phyloP scores from a whole-genome alignment of 2,797 vertebrate species.

The Todus mexicanus region DNA sequence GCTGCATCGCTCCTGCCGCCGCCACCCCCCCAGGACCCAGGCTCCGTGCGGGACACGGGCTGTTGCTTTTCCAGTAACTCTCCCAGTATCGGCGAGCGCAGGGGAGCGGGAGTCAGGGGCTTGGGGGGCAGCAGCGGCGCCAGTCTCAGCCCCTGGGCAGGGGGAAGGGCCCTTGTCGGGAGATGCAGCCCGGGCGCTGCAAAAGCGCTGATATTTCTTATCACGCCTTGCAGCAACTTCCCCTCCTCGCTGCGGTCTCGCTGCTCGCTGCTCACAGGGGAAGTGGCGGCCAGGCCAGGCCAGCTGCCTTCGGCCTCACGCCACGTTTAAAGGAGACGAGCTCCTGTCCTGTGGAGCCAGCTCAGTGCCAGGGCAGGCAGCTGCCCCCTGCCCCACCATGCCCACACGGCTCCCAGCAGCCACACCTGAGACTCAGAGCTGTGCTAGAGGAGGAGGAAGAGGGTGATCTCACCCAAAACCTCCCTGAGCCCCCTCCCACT shows the following conservation, averaged over 20 bases:
- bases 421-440: not conserved
- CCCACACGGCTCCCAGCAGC: not conserved
- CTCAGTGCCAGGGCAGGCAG: not conserved
- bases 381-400: not conserved
- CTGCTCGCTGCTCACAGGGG: constrained; percentile 1
- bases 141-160: not conserved
- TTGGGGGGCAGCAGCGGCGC: fast-evolving
- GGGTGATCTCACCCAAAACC: not conserved
- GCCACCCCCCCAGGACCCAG: fast-evolving
- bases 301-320: not conserved
- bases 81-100: not conserved
- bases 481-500: not conserved
- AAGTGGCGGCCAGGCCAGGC: not conserved
- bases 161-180: constrained; percentile 55
- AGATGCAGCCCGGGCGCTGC: constrained; percentile 11
- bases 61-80: constrained; percentile 34
- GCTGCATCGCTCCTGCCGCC: fast-evolving
- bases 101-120: not conserved
- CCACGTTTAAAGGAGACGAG: not conserved
- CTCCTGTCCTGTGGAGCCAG: not conserved
- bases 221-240: constrained; percentile 71
- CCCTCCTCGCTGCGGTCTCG: constrained; percentile 64
- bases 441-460: not conserved
- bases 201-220: constrained; percentile 72
- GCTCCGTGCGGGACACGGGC: fast-evolving